Conservation (phyloP, 2,888 invertebrate species). For the Rhagium mordax region DNA sequence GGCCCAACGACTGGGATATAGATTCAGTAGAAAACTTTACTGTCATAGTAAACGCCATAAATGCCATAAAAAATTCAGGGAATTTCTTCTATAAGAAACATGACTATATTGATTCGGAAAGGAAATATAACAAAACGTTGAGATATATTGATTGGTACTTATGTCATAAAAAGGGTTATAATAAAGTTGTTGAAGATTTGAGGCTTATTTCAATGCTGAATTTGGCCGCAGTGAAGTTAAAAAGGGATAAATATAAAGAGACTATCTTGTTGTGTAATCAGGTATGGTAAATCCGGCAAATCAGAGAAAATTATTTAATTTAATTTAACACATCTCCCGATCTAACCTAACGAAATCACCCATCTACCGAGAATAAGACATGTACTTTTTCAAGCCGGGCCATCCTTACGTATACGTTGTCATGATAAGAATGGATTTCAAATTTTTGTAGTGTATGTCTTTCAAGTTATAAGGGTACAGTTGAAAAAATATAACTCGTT, state of each 20-base stretch:
- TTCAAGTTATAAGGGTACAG: too few species aligned
- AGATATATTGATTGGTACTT: slow-evolving; percentile 77
- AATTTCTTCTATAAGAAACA: slow-evolving; percentile 78
- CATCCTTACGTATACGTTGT: too few species aligned
- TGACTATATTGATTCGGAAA: slow-evolving; percentile 77
- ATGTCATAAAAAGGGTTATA: slow-evolving; percentile 56
- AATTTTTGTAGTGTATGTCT: too few species aligned
- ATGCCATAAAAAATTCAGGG: slow-evolving; percentile 80
- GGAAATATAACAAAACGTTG: slow-evolving; percentile 86
- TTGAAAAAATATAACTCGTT: too few species aligned
- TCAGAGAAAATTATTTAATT: too few species aligned
- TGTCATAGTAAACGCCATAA: slow-evolving; percentile 71
- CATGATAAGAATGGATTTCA: too few species aligned
- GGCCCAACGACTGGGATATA: slow-evolving; percentile 81
- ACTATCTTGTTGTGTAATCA: slow-evolving; percentile 79
- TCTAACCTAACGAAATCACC: too few species aligned
- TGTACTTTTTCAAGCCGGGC: too few species aligned
- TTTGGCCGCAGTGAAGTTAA: slow-evolving; percentile 82
- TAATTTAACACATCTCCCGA: too few species aligned
- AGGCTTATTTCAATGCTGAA: slow-evolving; percentile 77
- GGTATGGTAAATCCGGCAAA: slow-evolving; percentile 71
- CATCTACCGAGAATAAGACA: too few species aligned
- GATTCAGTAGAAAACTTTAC: slow-evolving; percentile 41
- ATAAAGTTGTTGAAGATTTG: slow-evolving; percentile 61
- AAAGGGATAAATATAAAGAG: slow-evolving; percentile 75